Evolutionary conservation across 2,797 vertebrate genomes (phyloP), one percentile per base, ranked within the genome.

Genomic region (Steatocranus sp.): DNA sequence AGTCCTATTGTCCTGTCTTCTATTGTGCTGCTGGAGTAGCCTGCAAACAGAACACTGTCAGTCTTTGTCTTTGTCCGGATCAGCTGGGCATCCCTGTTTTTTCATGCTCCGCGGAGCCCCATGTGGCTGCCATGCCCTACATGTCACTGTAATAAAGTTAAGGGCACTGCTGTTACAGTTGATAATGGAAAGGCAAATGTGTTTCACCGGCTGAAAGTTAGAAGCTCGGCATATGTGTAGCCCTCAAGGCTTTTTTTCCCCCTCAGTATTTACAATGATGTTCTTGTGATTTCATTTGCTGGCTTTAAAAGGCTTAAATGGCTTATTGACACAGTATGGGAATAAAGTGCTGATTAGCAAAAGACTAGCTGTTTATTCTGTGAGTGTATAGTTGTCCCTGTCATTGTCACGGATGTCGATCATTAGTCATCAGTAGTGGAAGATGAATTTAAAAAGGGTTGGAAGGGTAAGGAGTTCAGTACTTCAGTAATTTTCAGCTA

Each of bases 1-100:
- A 94, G 89, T 85, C 85, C 94, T 88, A 95, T 96, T 96, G 95
- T 97, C 92, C 94, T 32, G 23, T 76, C 87, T 43, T 92, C 92
- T 90, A 96, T 96, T 96, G 96, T 96, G 92, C 87, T 87, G 66
- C 66, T 54, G 84, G 95, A 95, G 95, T 88, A 92, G 92, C 93
- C 91, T 53, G 92, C 91, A 93, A 94, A 95, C 94, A 86, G 92
- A 95, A 95, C 94, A 96, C 92, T 94, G 86, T 90, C 89, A 87
- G 83, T 83, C 94, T 94, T 96, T 95, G 95, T 96, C 91, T 95
- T 89, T 91, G 77, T 86, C 85, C 46, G n/a, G 86, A 96, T 95
- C 92, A 94, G 94, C 94, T 93, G 93, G 89, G 90, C 88, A 81
- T 68, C 78, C 74, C 78, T 77, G 41, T 90, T 86, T 92, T 90